Base-by-base conservation (phyloP, 2,888 invertebrate species). In the Drosophila nr. perissopoda region DNA sequence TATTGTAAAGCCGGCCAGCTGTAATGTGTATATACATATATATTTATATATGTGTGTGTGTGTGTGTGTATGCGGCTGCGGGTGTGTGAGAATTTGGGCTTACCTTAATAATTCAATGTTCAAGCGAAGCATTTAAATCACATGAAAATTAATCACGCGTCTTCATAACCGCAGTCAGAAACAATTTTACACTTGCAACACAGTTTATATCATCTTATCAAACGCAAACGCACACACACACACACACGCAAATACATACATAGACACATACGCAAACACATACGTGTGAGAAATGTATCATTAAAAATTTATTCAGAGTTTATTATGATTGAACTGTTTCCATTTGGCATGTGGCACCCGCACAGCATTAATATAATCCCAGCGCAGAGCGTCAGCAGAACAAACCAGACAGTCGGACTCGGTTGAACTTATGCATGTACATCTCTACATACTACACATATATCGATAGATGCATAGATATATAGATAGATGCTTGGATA, bases 301-400 rank as follows among this genome's bases (percentile, higher is more conserved):
- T 89, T 83, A 74, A 84, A 87, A 87, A 82, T 81, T 64, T 70
- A 82, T 83, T 79, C 62, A 38, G 69, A 82, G 78, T 80, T 89
- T 89, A 89, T 89, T 86, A 88, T 88, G 89, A 86, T 86, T 86
- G 84, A 86, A 82, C 89, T 87, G 84, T 78, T 86, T 74, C 70
- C 82, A 84, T 80, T 84, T 86, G 82, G 78, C 82, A 82, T 82
- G 76, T 80, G 80, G 82, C 82, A 79, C 75, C 72, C 82, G 56
- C 70, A 70, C 67, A 53, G 71, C 79, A 87, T 89, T 89, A 74
- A 81, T 83, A 83, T 76, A 81, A 82, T 80, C 75, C 71, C 38
- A 68, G 61, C 40, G 57, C 57, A 54, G 42, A 56, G 40, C 58
- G 59, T 70, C 46, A 40, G 71, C 40, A 36, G 18, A 74, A 74